Evolutionary conservation across 1,140 invertebrate genomes (phyloP), one percentile per base, ranked within the genome.

Genomic region (Thalassaphorura encarpata): DNA sequence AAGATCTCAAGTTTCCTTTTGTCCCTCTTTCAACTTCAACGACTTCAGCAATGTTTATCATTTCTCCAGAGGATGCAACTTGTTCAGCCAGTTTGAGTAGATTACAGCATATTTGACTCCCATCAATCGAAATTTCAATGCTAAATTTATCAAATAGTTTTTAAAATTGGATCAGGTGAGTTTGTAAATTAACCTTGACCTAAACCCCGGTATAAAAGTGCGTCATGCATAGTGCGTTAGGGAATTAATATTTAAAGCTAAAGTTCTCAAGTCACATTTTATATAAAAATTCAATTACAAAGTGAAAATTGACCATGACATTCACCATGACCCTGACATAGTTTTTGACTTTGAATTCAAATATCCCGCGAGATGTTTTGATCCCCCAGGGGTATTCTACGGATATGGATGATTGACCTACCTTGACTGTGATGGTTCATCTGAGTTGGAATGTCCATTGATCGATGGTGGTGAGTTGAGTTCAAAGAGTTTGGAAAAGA

Each of bases 31-130:
- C 64, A 16, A 70, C 66, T 47, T 71, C 69, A 0, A 70, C 45
- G 48, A 64, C 60, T 27, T 75, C 74, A 1, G 69, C 68, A 16
- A 73, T 68, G 62, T 74, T 76, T 1, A 75, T 49, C 1, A 72
- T 72, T 60, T 75, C 70, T 15, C 73, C 74, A 1, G 68, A 68
- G 29, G 66, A 67, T 2, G 72, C 74, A 26, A 75, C 74, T 54
- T 70, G 70, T 59, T 74, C 72, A 0, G 73, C 75, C 46, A 75
- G 54, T 13, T 69, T 64, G 1, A 73, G 63, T 4, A 74, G 61
- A 46, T 71, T 71, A n/a, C 49, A 56, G 15, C 60, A 62, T 33
- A 60, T 57, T 48, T 60, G 49, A 40, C 53, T 56, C 16, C 58
- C 52, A 21, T 43, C 47, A 16, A 40, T 23, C 43, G n/a, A 36